Base-by-base conservation (phyloP, 2,888 invertebrate genomes). In the Eremobia ochroleuca region DNA sequence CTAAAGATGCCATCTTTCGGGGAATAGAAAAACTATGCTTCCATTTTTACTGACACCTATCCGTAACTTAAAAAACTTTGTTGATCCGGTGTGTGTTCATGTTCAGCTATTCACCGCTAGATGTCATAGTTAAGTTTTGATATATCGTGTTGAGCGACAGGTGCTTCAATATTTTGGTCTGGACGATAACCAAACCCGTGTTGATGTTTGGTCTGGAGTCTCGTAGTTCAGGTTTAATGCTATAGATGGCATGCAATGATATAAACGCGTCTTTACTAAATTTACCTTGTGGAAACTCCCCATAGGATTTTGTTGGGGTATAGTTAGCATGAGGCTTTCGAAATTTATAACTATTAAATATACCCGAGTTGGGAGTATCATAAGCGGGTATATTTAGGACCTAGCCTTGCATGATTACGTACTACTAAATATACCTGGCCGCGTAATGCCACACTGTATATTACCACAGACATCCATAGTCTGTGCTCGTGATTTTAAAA, bases 71-170 rank as follows among this genome's bases (percentile, higher is more conserved):
- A 0, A 49, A 58, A 46, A 75, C 65, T 64, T 52, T n/a, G 1
- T 46, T 46, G 46, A 37, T 15, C 4, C 4, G 4, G 4, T 18
- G 46, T 31, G 9, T 21, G 8, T 25, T 61, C 46, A 18, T 52
- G 65, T 84, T 76, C 21, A 11, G 18, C 3, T 66, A 34, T 9
- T 59, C 21, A 40, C 73, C 80, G 49, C 52, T 59, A 82, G 82
- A 83, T 82, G 84, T 72, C 71, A 28, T n/a, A 55, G 11, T 11
- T 4, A n/a, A n/a, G 11, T 52, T 52, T n/a, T n/a, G 52, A n/a
- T 9, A 9, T n/a, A 52, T n/a, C 25, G 52, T 52, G 9, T 25
- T 25, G 46, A 52, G 8, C 28, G 28, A 43, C 11, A 28, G 31
- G 18, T 31, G 11, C 62, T 43, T 11, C 25, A 62, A 25, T 31